Evolutionary conservation across 2,113 vertebrate genomes (phyloP), one percentile per base, ranked within the genome.

Genomic region (Speoplatyrhinus poulsoni): DNA sequence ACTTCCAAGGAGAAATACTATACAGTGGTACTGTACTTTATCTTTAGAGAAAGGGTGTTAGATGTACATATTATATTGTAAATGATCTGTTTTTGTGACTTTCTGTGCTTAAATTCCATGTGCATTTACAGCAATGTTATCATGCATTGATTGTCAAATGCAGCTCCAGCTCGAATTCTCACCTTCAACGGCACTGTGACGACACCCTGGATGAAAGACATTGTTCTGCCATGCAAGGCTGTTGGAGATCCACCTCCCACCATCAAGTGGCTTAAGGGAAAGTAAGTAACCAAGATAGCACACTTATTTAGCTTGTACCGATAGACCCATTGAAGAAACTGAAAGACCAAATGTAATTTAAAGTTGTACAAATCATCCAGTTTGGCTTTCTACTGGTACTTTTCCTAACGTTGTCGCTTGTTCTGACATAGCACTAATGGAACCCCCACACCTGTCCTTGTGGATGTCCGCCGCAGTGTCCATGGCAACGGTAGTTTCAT

Each of bases 161-260:
- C 75, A 99, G 98, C 97, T 83, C 96, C 97, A 1, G 96, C 98
- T 55, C 91, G 96, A 61, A 97, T 99, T 74, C 86, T 99, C 65
- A 98, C 98, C 0, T 99, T 99, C 88, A 98, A 97, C 0, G 96
- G 98, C 12, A 98, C 96, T 0, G 96, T 99, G 57, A 99, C 96
- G 1, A 99, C 98, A 0, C 98, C 98, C 0, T 99, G 98, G 98
- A 99, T 99, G 97, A 98, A 95, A 63, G 97, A 99, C 81, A 98
- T 99, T 1, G 92, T 96, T 61, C 87, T 99, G 12, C 96, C 97
- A 1, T 99, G 98, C 84, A 98, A 96, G 80, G 96, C 96, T 0
- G 96, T 99, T 3, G 98, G 97, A 50, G 97, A 99, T 65, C 96
- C 96, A 9, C 92, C 94, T 47, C 97, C 96, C 0, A 95, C 95